Conservation (phyloP, 2,113 vertebrate species). For the Labeo rohita region DNA sequence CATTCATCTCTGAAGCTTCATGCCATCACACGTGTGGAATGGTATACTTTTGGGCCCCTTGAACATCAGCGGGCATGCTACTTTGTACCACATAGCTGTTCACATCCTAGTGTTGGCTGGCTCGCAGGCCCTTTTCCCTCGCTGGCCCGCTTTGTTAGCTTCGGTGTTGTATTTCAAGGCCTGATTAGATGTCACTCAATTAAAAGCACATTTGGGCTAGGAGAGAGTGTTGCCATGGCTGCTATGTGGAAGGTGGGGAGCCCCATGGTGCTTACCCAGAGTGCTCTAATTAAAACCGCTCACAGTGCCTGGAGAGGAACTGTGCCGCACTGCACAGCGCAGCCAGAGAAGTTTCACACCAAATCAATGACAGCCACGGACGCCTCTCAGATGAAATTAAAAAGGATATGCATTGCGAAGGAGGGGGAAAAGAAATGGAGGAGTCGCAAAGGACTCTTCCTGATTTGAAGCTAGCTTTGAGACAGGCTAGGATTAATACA, state of each 20-base stretch:
- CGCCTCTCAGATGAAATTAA: conserved; percentile 74
- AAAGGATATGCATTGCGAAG: conserved; percentile 68
- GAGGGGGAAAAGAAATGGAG: conserved; percentile 47
- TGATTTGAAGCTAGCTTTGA: conserved; percentile 77
- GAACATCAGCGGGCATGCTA: conserved; percentile 2
- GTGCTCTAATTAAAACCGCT: conserved; percentile 72
- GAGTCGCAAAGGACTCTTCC: conserved; percentile 77
- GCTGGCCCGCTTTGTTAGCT: conserved; percentile 73
- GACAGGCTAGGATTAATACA: conserved; percentile 79
- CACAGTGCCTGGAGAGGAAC: conserved; percentile 59
- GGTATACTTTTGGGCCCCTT: conserved; percentile 61
- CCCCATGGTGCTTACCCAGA: conserved; percentile 64
- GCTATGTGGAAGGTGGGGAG: conserved; percentile 66
- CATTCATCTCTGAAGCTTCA: conserved; percentile 63
- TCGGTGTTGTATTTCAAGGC: conserved; percentile 70
- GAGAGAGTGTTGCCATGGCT: conserved; percentile 75
- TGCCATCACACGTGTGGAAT: conserved; percentile 58
- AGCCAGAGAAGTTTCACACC: conserved; percentile 73
- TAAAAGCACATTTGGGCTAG: conserved; percentile 75
- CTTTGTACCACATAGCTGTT: neutral
- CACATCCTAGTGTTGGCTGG: conserved; percentile 44
- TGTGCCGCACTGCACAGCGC: conserved; percentile 44
- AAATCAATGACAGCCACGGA: conserved; percentile 74
- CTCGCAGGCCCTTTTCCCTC: conserved; percentile 63
- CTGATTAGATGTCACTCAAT: conserved; percentile 81